Conservation (phyloP, 2,113 vertebrate species). For the Rhea americana region DNA sequence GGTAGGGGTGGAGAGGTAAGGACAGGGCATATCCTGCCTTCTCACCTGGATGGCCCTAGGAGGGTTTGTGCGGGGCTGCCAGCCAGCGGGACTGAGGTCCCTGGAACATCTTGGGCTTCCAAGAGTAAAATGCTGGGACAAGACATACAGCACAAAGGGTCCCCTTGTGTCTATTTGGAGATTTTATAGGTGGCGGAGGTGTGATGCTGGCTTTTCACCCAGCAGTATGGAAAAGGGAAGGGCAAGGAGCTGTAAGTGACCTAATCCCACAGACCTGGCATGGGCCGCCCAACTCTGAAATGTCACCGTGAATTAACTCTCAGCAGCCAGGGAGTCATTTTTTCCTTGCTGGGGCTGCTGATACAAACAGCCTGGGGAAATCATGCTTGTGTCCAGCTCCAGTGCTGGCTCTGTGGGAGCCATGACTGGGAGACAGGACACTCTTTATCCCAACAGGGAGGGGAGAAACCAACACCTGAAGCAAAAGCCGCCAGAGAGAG, state of each 20-base stretch:
- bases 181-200: constrained; percentile 18
- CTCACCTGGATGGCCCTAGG: not conserved
- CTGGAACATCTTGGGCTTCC: not conserved
- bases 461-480: not conserved
- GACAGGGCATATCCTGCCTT: not conserved
- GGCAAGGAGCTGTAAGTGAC: constrained; percentile 32
- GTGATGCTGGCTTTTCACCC: not conserved
- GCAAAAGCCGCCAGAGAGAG: not conserved
- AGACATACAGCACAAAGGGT: constrained; percentile 14
- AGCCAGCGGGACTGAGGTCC: not conserved
- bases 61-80: not conserved
- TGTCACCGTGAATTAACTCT: not conserved
- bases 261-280: constrained; percentile 48
- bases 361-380: not conserved
- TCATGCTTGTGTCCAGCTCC: not conserved
- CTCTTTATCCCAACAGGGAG: not conserved
- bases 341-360: constrained; percentile 17
- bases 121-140: not conserved
- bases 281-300: not conserved
- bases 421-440: not conserved
- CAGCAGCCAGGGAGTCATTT: not conserved
- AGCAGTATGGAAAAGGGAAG: constrained; percentile 39
- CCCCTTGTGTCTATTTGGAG: constrained; percentile 47
- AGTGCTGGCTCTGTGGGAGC: not conserved
- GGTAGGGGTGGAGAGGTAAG: not conserved